Percentiles rank a stretch among this genome's conserved stretches.
phyloP scores from a whole-genome alignment of 2,113 vertebrate species.

The Quiscalus mexicanus region DNA sequence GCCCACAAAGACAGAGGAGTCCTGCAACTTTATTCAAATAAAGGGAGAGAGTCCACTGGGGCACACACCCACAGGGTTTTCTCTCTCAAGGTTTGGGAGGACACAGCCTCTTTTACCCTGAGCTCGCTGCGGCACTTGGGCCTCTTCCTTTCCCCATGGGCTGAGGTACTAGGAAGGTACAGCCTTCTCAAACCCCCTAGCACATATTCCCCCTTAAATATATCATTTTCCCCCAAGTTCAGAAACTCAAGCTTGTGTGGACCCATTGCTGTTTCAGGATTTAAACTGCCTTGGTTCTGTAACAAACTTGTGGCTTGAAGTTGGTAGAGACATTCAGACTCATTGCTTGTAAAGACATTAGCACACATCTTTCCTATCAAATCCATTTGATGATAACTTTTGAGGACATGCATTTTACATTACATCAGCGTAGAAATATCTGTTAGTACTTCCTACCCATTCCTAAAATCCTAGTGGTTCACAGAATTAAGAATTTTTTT shows the following conservation, averaged over 20 bases:
- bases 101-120: not conserved
- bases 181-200: accelerated
- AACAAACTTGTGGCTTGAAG: not conserved
- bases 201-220: not conserved
- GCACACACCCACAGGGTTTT: accelerated
- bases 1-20: not conserved
- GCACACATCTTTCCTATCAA: not conserved
- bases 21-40: not conserved
- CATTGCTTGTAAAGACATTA: not conserved
- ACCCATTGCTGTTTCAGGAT: not conserved
- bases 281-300: not conserved
- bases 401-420: not conserved
- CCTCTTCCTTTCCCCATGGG: not conserved
- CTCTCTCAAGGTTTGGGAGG: not conserved
- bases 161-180: not conserved
- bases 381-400: not conserved
- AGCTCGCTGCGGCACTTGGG: accelerated
- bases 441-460: not conserved
- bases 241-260: not conserved
- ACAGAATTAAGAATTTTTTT: not conserved
- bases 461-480: not conserved
- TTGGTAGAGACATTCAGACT: not conserved
- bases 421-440: not conserved
- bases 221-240: not conserved
- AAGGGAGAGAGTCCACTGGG: not conserved